Base-by-base conservation (phyloP, 2,113 vertebrate species). In the Hippocampus guttulatus region DNA sequence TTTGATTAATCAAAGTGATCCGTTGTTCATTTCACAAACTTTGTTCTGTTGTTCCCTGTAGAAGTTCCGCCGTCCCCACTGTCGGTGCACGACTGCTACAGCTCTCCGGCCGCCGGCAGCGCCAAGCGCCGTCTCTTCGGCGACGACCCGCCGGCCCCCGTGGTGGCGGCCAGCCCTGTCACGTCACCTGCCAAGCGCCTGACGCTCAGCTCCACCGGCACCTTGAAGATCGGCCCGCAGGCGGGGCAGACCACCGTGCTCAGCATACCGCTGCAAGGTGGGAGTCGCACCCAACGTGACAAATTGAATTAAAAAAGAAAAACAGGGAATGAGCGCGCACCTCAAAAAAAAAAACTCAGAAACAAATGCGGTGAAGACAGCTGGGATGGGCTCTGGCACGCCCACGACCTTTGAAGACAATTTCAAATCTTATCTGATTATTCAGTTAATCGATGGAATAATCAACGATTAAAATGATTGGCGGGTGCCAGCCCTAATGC, bases 81-180 rank as follows among this genome's bases (percentile, higher is more conserved):
- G 67, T 95, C 95, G 0, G 93, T 98, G 58, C 95, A 98, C 0
- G 97, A 99, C 77, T 92, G 97, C 57, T 99, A 95, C 87, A 98
- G 94, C 86, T 99, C 97, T 47, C 97, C 97, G 6, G 82, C 93
- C 0, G 97, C 97, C 1, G 97, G 97, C 64, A 97, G 95, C 64
- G 97, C 96, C 1, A 98, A 97, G 70, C 94, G 97, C 1, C 94
- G 96, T 57, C 94, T 99, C 21, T 98, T 98, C 61, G 95, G 94
- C 8, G 97, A 98, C n/a, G 96, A 98, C 65, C 82, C 74, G 79
- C 92, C 78, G 74, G 84, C 70, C 0, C 73, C 84, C 73, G 1
- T 43, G 0, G 85, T 93, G n/a, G 87, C 90, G 68, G 85, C 88
- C 72, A 92, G 88, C 68, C 47, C 81, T 0, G 77, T 91, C 0